Evolutionary conservation across 2,113 vertebrate species (phyloP).

Genomic region (Amia ocellicauda): DNA sequence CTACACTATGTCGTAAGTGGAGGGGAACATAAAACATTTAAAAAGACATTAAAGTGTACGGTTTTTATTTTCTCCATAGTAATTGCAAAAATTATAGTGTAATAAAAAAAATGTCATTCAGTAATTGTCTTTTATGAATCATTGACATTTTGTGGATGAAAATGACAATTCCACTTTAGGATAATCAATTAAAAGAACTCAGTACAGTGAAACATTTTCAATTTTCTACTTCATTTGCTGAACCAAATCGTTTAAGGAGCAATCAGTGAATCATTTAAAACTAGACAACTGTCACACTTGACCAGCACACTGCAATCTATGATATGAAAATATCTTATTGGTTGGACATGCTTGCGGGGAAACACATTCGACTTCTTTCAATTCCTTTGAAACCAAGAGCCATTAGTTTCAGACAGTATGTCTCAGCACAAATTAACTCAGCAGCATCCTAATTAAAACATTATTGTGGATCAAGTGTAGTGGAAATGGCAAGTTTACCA

Average conservation of each 20-base stretch:
- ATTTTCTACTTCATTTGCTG: slow-evolving; percentile 41
- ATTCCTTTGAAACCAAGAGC: background rate
- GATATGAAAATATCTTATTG: slow-evolving; percentile 11
- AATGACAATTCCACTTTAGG: slow-evolving; percentile 27
- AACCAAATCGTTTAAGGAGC: slow-evolving; percentile 24
- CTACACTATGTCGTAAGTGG: no score
- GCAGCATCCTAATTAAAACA: slow-evolving; percentile 8
- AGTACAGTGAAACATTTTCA: slow-evolving; percentile 26
- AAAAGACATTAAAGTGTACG: no score
- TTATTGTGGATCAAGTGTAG: slow-evolving; percentile 9
- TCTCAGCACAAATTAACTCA: background rate
- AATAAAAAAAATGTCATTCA: no score
- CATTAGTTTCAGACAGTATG: background rate
- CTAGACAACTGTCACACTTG: slow-evolving; percentile 19
- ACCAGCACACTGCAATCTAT: slow-evolving; percentile 9
- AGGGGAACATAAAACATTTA: no score
- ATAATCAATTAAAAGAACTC: slow-evolving; percentile 33
- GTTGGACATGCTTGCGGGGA: background rate
- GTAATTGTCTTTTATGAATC: slow-evolving; percentile 32
- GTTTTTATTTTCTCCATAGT: no score
- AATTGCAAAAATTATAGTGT: no score
- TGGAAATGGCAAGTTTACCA: slow-evolving; percentile 28
- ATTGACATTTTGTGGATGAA: slow-evolving; percentile 41
- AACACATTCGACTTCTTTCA: background rate
- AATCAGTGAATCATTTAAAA: slow-evolving; percentile 24